A percentile compares a stretch with the other conserved stretches of the same genome.
Conservation (phyloP, 2,888 invertebrate genomes). For the Agrochola lota region DNA sequence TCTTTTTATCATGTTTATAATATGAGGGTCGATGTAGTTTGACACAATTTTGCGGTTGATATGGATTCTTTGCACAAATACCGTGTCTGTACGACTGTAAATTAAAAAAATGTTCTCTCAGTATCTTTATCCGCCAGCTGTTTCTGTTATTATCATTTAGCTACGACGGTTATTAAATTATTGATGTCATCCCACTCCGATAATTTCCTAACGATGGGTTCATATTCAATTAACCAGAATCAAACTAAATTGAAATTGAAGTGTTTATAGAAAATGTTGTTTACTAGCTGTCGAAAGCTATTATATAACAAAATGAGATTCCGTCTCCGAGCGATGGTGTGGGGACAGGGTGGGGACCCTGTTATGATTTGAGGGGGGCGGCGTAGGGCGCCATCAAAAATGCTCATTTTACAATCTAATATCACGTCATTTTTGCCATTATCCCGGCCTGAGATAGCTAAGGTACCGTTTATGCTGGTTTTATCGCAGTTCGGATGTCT, state of each 20-base stretch:
- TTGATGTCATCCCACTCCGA: not conserved
- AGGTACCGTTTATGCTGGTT: slow-evolving; percentile 21
- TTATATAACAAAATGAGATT: slow-evolving; percentile 63
- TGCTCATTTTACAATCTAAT: slow-evolving; percentile 68
- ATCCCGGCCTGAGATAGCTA: slow-evolving; percentile 22
- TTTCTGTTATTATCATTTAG: not conserved
- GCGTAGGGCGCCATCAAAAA: slow-evolving; percentile 59
- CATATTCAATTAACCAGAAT: not conserved
- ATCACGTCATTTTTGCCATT: slow-evolving; percentile 58
- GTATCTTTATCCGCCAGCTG: not conserved
- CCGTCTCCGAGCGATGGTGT: slow-evolving; percentile 38
- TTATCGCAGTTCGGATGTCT: slow-evolving; percentile 34
- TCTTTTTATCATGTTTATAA: not conserved
- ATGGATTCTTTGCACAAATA: not conserved
- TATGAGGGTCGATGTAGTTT: not conserved
- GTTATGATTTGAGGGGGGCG: slow-evolving; percentile 34
- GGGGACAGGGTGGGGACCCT: too few relatives aligned
- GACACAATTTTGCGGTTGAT: not conserved
- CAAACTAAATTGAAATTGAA: slow-evolving; percentile 9
- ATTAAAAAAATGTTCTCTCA: not conserved
- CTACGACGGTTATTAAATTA: not conserved
- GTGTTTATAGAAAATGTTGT: slow-evolving; percentile 30
- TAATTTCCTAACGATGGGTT: not conserved
- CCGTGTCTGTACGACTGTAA: not conserved
- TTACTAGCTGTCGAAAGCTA: slow-evolving; percentile 34